Conservation (phyloP, 2,888 invertebrate species). For the Platycheirus rosarum region DNA sequence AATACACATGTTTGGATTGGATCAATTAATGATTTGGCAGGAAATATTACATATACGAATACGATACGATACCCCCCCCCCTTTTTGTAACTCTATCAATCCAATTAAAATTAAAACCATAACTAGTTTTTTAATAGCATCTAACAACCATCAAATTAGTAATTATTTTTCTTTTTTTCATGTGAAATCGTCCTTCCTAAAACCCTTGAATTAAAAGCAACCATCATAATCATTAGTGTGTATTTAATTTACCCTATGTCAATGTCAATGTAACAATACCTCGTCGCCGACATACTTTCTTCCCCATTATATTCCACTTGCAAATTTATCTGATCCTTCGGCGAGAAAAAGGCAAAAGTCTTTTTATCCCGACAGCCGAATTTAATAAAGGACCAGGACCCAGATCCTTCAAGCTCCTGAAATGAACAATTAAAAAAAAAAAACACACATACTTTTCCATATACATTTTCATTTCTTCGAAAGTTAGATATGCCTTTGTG, state of each 20-base stretch:
- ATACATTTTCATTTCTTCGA: neutral
- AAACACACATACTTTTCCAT: neutral
- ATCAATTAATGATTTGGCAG: too few relatives aligned
- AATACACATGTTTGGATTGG: too few relatives aligned
- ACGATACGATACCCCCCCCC: too few relatives aligned
- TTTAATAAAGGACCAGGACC: conserved; percentile 19
- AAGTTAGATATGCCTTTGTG: conserved; percentile 43
- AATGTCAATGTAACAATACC: conserved; percentile 18
- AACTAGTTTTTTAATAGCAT: neutral
- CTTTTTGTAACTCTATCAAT: too few relatives aligned
- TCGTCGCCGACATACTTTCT: neutral
- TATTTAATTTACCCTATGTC: conserved; percentile 22
- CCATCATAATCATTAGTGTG: conserved; percentile 15
- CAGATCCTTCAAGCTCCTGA: conserved; percentile 25
- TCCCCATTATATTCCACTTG: neutral
- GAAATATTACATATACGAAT: too few relatives aligned
- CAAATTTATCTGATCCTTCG: neutral
- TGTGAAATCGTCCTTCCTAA: neutral
- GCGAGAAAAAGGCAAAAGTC: neutral
- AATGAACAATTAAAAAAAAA: conserved; percentile 24
- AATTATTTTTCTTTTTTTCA: neutral
- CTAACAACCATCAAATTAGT: conserved; percentile 15
- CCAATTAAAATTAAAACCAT: neutral
- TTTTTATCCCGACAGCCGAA: neutral
- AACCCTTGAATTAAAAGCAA: neutral